phyloP scores from a whole-genome alignment of 2,888 invertebrate genomes.

The Phymatocera aterrima region DNA sequence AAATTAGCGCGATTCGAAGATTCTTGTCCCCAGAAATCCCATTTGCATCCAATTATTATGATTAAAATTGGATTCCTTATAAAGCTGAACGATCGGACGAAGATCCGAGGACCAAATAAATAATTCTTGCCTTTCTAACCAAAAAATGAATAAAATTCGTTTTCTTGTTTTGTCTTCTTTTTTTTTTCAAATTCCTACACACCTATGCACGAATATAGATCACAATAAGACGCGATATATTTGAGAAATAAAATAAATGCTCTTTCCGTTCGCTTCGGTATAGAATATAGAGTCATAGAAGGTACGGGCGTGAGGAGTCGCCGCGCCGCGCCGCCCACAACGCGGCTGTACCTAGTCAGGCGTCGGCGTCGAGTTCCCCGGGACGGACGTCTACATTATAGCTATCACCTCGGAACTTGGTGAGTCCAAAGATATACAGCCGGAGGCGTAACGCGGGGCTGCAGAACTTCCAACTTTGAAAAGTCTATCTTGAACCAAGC shows the following conservation, averaged over 20 bases:
- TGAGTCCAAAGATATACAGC: constrained; percentile 36
- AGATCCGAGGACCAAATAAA: no score
- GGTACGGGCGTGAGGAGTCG: not conserved
- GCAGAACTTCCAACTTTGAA: constrained; percentile 44
- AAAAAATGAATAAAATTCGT: no score
- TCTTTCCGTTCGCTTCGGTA: not conserved
- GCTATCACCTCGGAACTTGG: constrained; percentile 32
- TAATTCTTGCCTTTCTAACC: no score
- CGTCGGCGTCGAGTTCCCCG: constrained; percentile 24
- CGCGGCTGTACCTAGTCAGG: not conserved
- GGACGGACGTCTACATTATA: constrained; percentile 20
- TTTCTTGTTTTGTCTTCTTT: no score
- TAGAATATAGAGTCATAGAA: not conserved
- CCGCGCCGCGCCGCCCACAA: not conserved
- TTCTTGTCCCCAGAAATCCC: no score
- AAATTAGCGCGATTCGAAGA: no score
- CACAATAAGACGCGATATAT: not conserved
- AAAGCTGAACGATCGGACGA: no score
- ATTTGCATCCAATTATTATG: no score
- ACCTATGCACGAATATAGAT: not conserved
- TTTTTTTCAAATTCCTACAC: no score
- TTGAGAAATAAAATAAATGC: not conserved
- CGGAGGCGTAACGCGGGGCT: constrained; percentile 34
- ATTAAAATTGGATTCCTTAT: no score
- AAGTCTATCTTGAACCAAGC: constrained; percentile 41